Base-by-base conservation (phyloP, 2,113 vertebrate genomes). In the Heterotilapia buettikoferi region DNA sequence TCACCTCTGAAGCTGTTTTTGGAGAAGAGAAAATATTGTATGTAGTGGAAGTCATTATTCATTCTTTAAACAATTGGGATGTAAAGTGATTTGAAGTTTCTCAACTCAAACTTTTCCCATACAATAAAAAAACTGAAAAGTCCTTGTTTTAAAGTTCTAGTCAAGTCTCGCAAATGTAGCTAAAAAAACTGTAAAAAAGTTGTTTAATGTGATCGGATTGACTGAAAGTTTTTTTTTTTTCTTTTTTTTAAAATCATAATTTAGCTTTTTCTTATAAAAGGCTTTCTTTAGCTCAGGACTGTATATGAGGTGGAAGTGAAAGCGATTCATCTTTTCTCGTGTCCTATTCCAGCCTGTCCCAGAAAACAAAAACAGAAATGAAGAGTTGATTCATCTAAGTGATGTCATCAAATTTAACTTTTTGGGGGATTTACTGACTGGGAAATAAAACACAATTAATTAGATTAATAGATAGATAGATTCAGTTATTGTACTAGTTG, bases 1-100 rank as follows among this genome's bases (percentile, higher is more conserved):
- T 90, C 85, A 92, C 47, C 68, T 73, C 53, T 57, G 68, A 59
- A 71, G 43, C 38, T 26, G 38, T 80, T 82, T 83, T 79, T 68
- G 18, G 78, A 78, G 61, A 52, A 47, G 57, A 66, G 21, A 47
- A 80, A 45, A 29, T 80, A 18, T 26, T 26, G 11, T 45, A 45
- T 26, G 71, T 53, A 33, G 80, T 26, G 63, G 45, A 80, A 66
- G 54, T 33, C 24, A 21, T 16, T 76, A 76, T 50, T 76, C 12
- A 3, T 85, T 52, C 26, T 83, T 10, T 86, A 14, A 76, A 57
- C 26, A 40, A 19, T 45, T 54, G 13, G 38, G 84, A 54, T 29
- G 21, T 78, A 36, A 88, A 83, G 56, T 66, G 16, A 66, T 40
- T 84, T 21, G 14, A 21, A 91, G 68, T 73, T 88, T 50, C 18